Evolutionary conservation across 1,140 invertebrate genomes (phyloP), one percentile per base, ranked within the genome.

Genomic region (Tetraneura akinire): DNA sequence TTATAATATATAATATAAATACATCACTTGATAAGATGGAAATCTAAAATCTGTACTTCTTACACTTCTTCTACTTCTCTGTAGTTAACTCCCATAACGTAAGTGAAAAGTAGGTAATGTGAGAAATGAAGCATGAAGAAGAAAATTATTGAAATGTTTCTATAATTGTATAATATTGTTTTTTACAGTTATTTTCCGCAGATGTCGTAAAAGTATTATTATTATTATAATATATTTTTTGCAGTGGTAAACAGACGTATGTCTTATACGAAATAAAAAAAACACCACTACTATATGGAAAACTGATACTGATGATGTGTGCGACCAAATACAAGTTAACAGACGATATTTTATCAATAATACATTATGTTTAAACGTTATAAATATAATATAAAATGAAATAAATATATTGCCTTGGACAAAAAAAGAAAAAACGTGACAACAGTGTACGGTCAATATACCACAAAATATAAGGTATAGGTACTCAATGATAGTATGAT

Each of bases 161-260:
- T 62, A 29, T 29, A 37, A 32, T 32, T 47, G 16, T 37, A 37
- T 37, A 37, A 37, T 37, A 37, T 37, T 3, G 32, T 37, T 37
- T 4, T 37, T 37, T 37, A 4, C 32, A 8, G 32, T 37, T 37
- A 37, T 37, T 37, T 37, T 37, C 32, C 32, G 8, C 32, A 37
- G 32, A 37, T 37, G 60, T 62, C 11, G n/a, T 26, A 47, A 68
- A 11, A 47, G 45, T 23, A 68, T 57, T 37, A 26, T 23, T 57
- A 47, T 47, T 47, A 68, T 68, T 47, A 47, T 68, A 68, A 68
- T 45, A 47, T 47, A 68, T 68, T n/a, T 37, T 21, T 37, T 26
- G 21, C 42, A n/a, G n/a, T 14, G n/a, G 37, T 26, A 47, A 68
- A 47, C 66, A 68, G 66, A n/a, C 47, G 66, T 47, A 42, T 37